Conservation (phyloP, 2,113 vertebrate genomes). For the Cygnus atratus region DNA sequence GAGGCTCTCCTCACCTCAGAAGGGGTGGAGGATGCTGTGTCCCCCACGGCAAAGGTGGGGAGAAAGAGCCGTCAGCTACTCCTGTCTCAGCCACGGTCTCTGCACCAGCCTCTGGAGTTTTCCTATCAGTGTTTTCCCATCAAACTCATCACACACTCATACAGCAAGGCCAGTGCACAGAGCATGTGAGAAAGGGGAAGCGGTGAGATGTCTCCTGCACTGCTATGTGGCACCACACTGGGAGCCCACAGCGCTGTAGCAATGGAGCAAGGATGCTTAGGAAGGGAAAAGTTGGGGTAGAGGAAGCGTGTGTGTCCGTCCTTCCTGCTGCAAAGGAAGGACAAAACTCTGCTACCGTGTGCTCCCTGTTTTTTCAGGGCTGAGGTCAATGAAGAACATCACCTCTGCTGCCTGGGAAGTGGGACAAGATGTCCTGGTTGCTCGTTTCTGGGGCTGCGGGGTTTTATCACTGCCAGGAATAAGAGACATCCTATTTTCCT, state of each 20-base stretch:
- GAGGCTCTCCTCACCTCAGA: neutral
- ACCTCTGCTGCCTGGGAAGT: neutral
- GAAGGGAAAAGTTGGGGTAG: neutral
- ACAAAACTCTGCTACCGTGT: neutral
- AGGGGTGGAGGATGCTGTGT: neutral
- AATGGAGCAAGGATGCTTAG: neutral
- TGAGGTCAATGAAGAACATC: neutral
- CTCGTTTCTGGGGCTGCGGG: neutral
- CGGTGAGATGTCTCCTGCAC: neutral
- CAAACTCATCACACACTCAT: no score
- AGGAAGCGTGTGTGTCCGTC: neutral
- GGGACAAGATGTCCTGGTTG: neutral
- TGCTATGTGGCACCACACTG: rapidly evolving
- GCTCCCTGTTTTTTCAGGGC: neutral
- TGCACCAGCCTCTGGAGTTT: neutral
- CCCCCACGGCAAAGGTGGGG: rapidly evolving
- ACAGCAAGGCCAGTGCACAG: neutral
- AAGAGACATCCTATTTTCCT: neutral
- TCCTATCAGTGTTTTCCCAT: neutral
- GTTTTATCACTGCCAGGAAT: neutral
- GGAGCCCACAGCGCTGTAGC: neutral
- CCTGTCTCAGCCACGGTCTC: rapidly evolving
- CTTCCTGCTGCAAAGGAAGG: neutral
- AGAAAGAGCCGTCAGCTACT: neutral
- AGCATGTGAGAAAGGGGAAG: neutral